A percentile compares a stretch with the other conserved stretches of the same genome.
Conservation (phyloP, 2,797 vertebrate species). For the Rhinatrema bivittatum region DNA sequence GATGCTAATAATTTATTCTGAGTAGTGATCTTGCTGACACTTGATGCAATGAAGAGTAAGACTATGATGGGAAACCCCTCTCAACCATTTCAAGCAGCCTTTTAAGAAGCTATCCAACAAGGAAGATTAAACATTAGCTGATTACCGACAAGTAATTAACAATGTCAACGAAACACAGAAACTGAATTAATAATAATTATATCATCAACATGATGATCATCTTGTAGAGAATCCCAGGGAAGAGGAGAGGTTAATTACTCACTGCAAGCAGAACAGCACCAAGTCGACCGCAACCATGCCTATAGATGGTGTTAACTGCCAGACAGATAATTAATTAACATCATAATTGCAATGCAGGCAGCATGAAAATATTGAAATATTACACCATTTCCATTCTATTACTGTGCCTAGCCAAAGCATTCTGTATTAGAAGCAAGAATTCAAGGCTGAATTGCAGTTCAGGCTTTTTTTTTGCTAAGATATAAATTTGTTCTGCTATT, state of each 20-base stretch:
- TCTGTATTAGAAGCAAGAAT: slow-evolving; percentile 28
- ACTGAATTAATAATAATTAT: slow-evolving; percentile 80
- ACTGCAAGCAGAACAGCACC: slow-evolving; percentile 59
- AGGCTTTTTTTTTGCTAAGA: too few relatives aligned
- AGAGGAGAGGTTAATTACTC: slow-evolving; percentile 82
- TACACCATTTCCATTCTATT: slow-evolving; percentile 46
- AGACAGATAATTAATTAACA: slow-evolving; percentile 69
- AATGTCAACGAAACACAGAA: slow-evolving; percentile 68
- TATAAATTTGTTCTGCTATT: too few relatives aligned
- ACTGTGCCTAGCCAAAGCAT: slow-evolving; percentile 21
- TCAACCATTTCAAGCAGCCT: slow-evolving; percentile 37
- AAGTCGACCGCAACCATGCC: slow-evolving; percentile 54
- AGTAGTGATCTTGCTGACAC: slow-evolving; percentile 35
- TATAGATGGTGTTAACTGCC: slow-evolving; percentile 57
- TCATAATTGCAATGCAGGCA: slow-evolving; percentile 56
- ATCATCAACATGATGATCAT: slow-evolving; percentile 66
- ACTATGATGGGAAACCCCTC: slow-evolving; percentile 27
- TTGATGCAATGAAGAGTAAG: slow-evolving; percentile 29
- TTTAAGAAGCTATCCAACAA: slow-evolving; percentile 55
- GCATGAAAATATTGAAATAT: slow-evolving; percentile 63
- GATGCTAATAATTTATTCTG: slow-evolving; percentile 60
- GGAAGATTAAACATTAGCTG: slow-evolving; percentile 77
- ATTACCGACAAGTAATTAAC: slow-evolving; percentile 86
- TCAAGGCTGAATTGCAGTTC: too few relatives aligned
- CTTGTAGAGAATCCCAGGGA: slow-evolving; percentile 68